Conservation (phyloP, 2,888 invertebrate species). For the Caenorhabditis parvicauda region DNA sequence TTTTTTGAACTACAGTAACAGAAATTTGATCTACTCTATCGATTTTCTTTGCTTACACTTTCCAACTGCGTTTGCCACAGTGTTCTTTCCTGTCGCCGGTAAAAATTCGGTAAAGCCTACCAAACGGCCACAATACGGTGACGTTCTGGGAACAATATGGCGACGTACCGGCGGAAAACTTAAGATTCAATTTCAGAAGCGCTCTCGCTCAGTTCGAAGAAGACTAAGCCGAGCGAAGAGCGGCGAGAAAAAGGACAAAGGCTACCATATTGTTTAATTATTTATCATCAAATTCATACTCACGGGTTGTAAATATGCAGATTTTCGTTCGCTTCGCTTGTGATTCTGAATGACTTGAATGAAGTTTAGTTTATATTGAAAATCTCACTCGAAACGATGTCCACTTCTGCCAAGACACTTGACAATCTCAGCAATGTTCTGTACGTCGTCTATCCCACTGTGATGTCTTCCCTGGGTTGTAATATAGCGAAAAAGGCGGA, state of each 20-base stretch:
- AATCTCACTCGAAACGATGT: slow-evolving; percentile 20
- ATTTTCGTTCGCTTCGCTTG: slow-evolving; percentile 5
- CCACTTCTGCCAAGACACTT: slow-evolving; percentile 22
- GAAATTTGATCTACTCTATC: too few species aligned
- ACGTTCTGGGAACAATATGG: too few species aligned
- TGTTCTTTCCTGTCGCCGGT: neutral
- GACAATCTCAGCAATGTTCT: slow-evolving; percentile 63
- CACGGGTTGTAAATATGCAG: slow-evolving; percentile 5
- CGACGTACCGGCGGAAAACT: too few species aligned
- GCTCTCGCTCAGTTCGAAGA: slow-evolving; percentile 42
- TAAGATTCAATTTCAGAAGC: slow-evolving; percentile 40
- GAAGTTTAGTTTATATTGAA: slow-evolving; percentile 1
- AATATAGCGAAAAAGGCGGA: neutral
- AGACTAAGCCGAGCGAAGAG: slow-evolving; percentile 47
- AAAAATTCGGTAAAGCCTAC: neutral
- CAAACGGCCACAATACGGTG: too few species aligned
- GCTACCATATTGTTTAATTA: slow-evolving; percentile 36
- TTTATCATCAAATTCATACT: neutral
- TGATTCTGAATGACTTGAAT: slow-evolving; percentile 13
- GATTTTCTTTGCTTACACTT: too few species aligned
- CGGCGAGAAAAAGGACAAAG: slow-evolving; percentile 39
- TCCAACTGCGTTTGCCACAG: too few species aligned
- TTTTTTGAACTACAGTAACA: too few species aligned
- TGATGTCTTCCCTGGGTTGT: slow-evolving; percentile 65
- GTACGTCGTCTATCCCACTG: slow-evolving; percentile 67